Evolutionary conservation across 2,113 vertebrate genomes (phyloP).

Genomic region (Pleuronectes platessa): DNA sequence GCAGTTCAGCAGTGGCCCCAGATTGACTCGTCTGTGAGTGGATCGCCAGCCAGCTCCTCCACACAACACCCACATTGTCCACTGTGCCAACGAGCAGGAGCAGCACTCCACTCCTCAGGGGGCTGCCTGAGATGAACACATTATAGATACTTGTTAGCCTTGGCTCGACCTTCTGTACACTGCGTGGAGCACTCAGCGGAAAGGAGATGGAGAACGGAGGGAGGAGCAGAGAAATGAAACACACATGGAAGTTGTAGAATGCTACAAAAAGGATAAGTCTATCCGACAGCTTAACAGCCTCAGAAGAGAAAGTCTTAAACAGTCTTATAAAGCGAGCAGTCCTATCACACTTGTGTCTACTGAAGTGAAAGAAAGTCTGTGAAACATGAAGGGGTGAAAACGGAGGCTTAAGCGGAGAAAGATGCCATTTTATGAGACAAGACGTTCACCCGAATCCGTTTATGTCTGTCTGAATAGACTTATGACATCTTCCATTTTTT

Average conservation of each 20-base stretch:
- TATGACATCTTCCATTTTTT: conserved; percentile 15
- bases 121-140: conserved; percentile 75
- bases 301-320: conserved; percentile 47
- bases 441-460: conserved; percentile 34
- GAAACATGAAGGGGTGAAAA: conserved; percentile 9
- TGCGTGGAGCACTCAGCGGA: conserved; percentile 65
- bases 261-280: conserved; percentile 46
- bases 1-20: conserved; percentile 85
- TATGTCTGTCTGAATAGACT: conserved; percentile 26
- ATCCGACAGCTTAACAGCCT: conserved; percentile 44
- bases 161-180: conserved; percentile 75
- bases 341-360: conserved; percentile 39
- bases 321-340: conserved; percentile 41
- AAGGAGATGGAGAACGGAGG: conserved; percentile 60
- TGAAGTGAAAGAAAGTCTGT: conserved; percentile 37
- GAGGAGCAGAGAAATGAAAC: conserved; percentile 73
- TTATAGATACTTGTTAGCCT: conserved; percentile 83
- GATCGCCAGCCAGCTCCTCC: conserved; percentile 86
- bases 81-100: conserved; percentile 85
- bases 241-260: conserved; percentile 69
- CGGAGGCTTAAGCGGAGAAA: conserved; percentile 15
- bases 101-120: conserved; percentile 80
- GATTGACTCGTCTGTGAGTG: conserved; percentile 90
- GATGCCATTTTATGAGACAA: conserved; percentile 34
- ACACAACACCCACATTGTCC: conserved; percentile 97